Percentiles rank a stretch among this genome's conserved stretches.
Conservation (phyloP, 2,888 invertebrate genomes). For the Globia sparganii region DNA sequence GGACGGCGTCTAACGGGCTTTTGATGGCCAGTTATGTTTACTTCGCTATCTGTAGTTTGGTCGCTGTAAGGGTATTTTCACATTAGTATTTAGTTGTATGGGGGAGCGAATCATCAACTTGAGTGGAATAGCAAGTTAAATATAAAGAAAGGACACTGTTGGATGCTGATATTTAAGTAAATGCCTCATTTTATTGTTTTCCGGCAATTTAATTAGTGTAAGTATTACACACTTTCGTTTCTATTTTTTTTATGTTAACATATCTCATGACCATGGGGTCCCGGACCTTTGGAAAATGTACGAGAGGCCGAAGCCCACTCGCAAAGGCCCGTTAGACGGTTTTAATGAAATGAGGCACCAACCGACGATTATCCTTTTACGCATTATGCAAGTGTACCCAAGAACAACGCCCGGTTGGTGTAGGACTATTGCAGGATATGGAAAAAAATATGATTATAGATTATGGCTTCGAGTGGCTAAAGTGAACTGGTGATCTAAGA, state of each 20-base stretch:
- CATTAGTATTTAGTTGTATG: slow-evolving; percentile 20
- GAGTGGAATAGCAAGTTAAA: slow-evolving; percentile 15
- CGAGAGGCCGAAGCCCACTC: no score
- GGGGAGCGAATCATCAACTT: slow-evolving; percentile 8
- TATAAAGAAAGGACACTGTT: neutral
- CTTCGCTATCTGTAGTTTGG: slow-evolving; percentile 39
- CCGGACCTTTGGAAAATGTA: no score
- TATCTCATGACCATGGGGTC: no score
- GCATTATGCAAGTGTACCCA: neutral
- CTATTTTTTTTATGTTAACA: no score
- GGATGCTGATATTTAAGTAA: slow-evolving; percentile 6
- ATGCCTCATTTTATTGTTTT: neutral
- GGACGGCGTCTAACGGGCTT: slow-evolving; percentile 61
- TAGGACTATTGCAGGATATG: no score
- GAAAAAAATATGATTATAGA: no score
- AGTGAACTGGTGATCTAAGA: neutral
- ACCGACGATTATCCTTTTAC: neutral
- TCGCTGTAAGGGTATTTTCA: slow-evolving; percentile 17
- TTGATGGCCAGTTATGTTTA: slow-evolving; percentile 61
- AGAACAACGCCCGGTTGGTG: no score
- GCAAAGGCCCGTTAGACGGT: neutral
- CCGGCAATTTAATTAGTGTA: neutral
- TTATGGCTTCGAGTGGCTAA: no score
- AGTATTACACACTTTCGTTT: neutral
- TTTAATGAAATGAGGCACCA: neutral